Evolutionary conservation across 2,797 vertebrate genomes (phyloP).

Genomic region (Tauraco hartlaubi): DNA sequence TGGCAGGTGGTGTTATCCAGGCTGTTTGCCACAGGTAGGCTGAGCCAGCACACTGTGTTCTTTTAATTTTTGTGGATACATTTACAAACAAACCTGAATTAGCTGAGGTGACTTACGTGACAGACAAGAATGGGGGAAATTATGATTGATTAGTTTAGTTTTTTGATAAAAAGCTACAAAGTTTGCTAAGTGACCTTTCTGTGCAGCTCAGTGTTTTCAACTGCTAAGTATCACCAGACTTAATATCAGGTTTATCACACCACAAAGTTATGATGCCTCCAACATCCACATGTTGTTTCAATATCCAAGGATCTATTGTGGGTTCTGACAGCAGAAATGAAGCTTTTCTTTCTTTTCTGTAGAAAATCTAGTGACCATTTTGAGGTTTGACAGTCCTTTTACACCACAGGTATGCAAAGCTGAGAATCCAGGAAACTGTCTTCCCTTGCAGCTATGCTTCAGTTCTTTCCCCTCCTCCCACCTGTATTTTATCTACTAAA

Average conservation of each 20-base stretch:
- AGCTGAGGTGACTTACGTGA: background rate
- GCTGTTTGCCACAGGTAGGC: background rate
- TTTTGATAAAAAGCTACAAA: background rate
- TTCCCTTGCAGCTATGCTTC: background rate
- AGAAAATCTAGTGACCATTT: background rate
- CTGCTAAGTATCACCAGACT: background rate
- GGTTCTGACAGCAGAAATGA: background rate
- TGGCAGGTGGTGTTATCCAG: background rate
- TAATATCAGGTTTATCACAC: background rate
- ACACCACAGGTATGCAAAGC: background rate
- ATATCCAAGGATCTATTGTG: background rate
- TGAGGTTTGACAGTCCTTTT: background rate
- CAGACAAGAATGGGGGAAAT: background rate
- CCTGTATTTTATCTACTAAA: background rate
- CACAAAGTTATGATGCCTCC: background rate
- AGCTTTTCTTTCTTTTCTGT: background rate
- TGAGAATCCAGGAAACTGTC: background rate
- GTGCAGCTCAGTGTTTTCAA: background rate
- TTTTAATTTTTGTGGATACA: background rate
- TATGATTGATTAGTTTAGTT: background rate
- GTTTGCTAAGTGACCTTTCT: background rate
- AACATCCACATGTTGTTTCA: background rate
- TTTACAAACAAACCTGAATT: background rate
- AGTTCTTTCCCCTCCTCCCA: background rate
- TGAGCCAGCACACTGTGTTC: accelerated